Evolutionary conservation across 2,113 vertebrate species (phyloP).

Genomic region (Dromaius novaehollandiae): DNA sequence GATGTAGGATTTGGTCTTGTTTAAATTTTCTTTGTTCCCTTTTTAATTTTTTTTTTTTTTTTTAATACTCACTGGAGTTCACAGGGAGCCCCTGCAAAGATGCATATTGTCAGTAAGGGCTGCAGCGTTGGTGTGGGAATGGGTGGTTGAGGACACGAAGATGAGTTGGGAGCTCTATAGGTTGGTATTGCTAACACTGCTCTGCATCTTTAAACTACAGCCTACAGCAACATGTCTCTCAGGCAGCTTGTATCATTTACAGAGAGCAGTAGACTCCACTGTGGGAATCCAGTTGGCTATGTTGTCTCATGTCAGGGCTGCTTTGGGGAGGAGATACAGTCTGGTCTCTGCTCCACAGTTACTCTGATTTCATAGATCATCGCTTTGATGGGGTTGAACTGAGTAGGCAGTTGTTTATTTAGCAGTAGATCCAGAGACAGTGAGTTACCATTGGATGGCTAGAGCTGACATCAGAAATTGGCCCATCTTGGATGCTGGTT

Average conservation of each 20-base stretch:
- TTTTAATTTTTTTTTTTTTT: neutral
- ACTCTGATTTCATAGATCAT: neutral
- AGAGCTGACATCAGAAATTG: neutral
- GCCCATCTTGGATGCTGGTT: accelerated
- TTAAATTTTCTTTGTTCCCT: neutral
- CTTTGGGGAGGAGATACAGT: neutral
- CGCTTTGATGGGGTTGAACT: too few species aligned
- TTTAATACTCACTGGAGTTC: neutral
- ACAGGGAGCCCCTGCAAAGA: neutral
- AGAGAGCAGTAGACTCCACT: too few species aligned
- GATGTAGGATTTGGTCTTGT: neutral
- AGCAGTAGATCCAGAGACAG: neutral
- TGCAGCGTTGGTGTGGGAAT: too few species aligned
- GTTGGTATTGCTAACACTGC: too few species aligned
- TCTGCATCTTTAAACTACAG: too few species aligned
- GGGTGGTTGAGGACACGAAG: too few species aligned
- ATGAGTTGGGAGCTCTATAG: too few species aligned
- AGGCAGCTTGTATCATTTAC: too few species aligned
- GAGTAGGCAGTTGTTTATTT: neutral
- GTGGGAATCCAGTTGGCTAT: too few species aligned
- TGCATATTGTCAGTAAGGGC: too few species aligned
- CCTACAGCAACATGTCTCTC: too few species aligned
- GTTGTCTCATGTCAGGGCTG: too few species aligned
- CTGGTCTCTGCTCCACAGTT: neutral
- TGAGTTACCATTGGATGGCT: accelerated